phyloP scores from a whole-genome alignment of 2,113 vertebrate species.

The Mustela lutreola region DNA sequence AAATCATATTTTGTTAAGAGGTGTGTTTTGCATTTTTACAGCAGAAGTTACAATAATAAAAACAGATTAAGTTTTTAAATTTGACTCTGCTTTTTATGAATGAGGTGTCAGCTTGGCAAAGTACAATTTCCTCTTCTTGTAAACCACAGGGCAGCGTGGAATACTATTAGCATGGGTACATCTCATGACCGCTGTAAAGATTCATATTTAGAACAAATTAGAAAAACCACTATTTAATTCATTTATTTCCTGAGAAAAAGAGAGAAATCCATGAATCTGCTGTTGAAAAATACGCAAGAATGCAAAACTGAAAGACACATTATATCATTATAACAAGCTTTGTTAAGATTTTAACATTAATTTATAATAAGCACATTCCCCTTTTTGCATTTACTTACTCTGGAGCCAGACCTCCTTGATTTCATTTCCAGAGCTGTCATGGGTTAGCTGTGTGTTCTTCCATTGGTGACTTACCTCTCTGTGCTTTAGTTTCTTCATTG shows the following conservation, averaged over 20 bases:
- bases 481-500: constrained; percentile 23
- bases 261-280: neutral
- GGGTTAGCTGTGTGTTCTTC: neutral
- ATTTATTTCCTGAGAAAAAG: constrained; percentile 35
- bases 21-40: constrained; percentile 26
- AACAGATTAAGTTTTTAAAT: neutral
- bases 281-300: constrained; percentile 50
- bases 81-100: constrained; percentile 61
- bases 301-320: constrained; percentile 17
- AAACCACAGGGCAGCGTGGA: constrained; percentile 53
- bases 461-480: constrained; percentile 32
- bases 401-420: neutral
- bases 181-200: neutral
- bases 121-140: constrained; percentile 8
- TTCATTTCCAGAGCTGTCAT: neutral
- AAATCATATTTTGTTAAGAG: neutral
- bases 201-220: constrained; percentile 28
- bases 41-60: constrained; percentile 22
- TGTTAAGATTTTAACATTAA: neutral
- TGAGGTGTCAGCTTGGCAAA: constrained; percentile 38
- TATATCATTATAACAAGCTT: neutral
- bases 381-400: constrained; percentile 66
- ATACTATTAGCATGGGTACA: neutral
- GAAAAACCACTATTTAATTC: neutral
- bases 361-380: neutral